A percentile compares a stretch with the other conserved stretches of the same genome.
Evolutionary conservation across 2,888 invertebrate genomes (phyloP).

Genomic region (Chouioia cunea): DNA sequence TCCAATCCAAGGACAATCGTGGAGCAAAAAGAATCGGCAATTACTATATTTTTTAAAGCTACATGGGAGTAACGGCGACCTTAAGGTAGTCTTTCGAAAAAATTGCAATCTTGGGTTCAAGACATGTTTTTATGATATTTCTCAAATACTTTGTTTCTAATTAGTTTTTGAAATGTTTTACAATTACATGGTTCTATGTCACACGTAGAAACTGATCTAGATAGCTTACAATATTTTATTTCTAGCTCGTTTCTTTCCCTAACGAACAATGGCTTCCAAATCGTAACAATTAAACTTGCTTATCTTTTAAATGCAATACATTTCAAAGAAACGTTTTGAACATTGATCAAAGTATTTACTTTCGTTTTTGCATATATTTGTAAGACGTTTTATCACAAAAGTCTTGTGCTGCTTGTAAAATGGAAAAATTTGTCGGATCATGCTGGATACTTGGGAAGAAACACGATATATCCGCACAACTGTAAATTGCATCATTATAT

Average conservation of each 20-base stretch:
- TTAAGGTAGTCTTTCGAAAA: conserved; percentile 14
- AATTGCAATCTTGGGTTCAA: conserved; percentile 9
- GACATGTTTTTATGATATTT: conserved; percentile 19
- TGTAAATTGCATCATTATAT: conserved; percentile 43
- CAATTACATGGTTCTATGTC: conserved; percentile 1
- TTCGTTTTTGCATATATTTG: conserved; percentile 12
- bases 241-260: conserved; percentile 1
- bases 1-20: too few relatives aligned
- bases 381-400: conserved; percentile 17
- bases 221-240: conserved; percentile 21
- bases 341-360: conserved; percentile 13
- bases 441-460: conserved; percentile 34
- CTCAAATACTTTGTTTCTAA: conserved; percentile 9
- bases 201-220: conserved; percentile 11
- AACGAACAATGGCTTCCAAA: conserved; percentile 31
- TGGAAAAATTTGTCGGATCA: conserved; percentile 31
- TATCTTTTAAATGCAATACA: conserved; percentile 16
- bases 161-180: conserved; percentile 16
- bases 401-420: conserved; percentile 36
- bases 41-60: too few relatives aligned
- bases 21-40: too few relatives aligned
- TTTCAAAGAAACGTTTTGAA: conserved; percentile 10
- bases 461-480: conserved; percentile 46
- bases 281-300: conserved; percentile 7
- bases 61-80: too few relatives aligned